A percentile compares a stretch with the other conserved stretches of the same genome.
These are phyloP conservation scores for Boleophthalmus pectinirostris DNA, from an alignment of 2,113 vertebrate genomes.

Conservation along the genomic window DNA sequence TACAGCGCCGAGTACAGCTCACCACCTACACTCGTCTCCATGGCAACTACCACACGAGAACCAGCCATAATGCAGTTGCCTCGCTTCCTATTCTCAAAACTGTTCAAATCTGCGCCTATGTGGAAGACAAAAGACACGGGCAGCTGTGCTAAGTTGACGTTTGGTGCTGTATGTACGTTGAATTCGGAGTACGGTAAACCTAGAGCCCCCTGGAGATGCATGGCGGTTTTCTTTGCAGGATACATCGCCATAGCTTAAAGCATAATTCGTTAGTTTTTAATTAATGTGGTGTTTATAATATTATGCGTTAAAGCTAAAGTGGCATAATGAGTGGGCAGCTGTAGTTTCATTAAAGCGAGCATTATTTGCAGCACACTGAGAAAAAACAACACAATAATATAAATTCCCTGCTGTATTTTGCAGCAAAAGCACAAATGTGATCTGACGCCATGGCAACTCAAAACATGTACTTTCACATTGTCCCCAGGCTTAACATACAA, in stretches of 20 bases:
- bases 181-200: conserved; percentile 5
- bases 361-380: conserved; percentile 16
- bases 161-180: background rate
- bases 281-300: conserved; percentile 28
- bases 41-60: conserved; percentile 76
- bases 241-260: conserved; percentile 53
- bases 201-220: conserved; percentile 28
- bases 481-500: background rate
- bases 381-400: background rate
- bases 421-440: conserved; percentile 9
- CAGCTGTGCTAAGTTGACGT: conserved; percentile 19
- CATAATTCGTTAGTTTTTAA: conserved; percentile 60
- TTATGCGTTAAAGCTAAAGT: conserved; percentile 35
- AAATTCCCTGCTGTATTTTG: background rate
- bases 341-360: conserved; percentile 30
- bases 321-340: conserved; percentile 55
- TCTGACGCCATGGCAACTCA: conserved; percentile 16
- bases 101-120: conserved; percentile 60
- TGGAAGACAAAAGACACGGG: conserved; percentile 59
- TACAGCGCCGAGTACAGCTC: conserved; percentile 65
- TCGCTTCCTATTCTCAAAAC: conserved; percentile 62
- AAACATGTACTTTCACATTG: conserved; percentile 4
- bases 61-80: conserved; percentile 65
- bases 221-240: conserved; percentile 17
- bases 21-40: conserved; percentile 76